These are phyloP conservation scores for Cheilosia impressa DNA, from an alignment of 2,888 invertebrate genomes.

Conservation along the genomic window DNA sequence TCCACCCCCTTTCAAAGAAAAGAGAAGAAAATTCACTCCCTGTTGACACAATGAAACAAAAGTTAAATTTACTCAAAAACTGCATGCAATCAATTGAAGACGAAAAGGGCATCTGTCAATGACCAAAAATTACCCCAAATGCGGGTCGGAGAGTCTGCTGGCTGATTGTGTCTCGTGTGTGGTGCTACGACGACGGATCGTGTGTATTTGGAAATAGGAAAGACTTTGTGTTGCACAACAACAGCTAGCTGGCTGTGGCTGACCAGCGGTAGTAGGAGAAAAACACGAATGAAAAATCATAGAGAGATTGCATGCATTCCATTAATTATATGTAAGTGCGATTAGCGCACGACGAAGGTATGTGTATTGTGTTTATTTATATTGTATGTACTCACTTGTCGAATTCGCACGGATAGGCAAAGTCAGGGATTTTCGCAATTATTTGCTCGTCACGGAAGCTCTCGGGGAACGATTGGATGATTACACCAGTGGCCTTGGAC, in stretches of 20 bases:
- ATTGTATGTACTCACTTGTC: conserved; percentile 87
- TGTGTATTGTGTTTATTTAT: not conserved
- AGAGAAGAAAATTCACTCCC: not conserved
- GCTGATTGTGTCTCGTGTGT: conserved; percentile 45
- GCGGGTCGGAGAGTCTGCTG: conserved; percentile 33
- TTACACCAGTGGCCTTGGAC: conserved; percentile 83
- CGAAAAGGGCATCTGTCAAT: conserved; percentile 60
- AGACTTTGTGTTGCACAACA: conserved; percentile 57
- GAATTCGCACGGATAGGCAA: conserved; percentile 94
- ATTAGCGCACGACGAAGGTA: not conserved
- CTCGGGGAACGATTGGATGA: conserved; percentile 93
- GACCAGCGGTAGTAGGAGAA: conserved; percentile 18
- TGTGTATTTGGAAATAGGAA: conserved; percentile 52
- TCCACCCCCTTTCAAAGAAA: conserved; percentile 2
- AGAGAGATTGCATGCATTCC: conserved; percentile 58
- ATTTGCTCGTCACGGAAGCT: conserved; percentile 93
- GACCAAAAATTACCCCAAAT: conserved; percentile 59
- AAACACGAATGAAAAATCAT: conserved; percentile 55
- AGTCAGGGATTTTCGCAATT: conserved; percentile 93
- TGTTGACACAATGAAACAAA: not conserved
- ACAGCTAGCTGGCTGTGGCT: conserved; percentile 11
- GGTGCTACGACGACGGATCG: too few relatives aligned
- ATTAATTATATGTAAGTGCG: conserved; percentile 32
- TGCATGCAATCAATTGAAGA: conserved; percentile 51
- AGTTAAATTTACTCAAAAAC: not conserved